Conservation (phyloP, 2,113 vertebrate species). For the Rissa tridactyla region DNA sequence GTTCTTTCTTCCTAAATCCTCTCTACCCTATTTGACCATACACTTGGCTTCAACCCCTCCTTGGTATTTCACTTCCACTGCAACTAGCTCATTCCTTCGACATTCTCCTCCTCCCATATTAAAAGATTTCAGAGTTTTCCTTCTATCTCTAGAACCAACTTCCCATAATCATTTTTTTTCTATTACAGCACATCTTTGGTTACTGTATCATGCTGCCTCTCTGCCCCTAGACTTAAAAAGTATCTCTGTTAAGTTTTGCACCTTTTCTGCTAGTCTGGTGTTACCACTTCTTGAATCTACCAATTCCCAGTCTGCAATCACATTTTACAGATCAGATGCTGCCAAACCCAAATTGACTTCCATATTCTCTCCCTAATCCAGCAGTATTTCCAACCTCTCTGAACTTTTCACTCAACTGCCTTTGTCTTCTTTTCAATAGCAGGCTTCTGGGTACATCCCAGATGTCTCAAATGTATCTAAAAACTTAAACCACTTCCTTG, state of each 20-base stretch:
- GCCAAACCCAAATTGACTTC: not conserved
- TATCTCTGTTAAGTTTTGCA: not conserved
- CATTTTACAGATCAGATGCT: not conserved
- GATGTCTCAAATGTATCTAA: not conserved
- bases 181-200: not conserved
- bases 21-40: not conserved
- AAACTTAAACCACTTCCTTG: not conserved
- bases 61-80: not conserved
- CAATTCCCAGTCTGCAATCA: not conserved
- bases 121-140: not conserved
- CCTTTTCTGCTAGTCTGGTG: not conserved
- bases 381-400: not conserved
- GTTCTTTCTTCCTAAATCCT: not conserved
- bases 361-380: not conserved
- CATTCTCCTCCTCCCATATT: not conserved
- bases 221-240: not conserved
- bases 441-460: not conserved
- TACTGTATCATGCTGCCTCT: not conserved
- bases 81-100: not conserved
- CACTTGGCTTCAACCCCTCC: not conserved
- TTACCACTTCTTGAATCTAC: not conserved
- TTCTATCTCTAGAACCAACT: not conserved
- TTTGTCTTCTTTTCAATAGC: not conserved
- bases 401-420: not conserved
- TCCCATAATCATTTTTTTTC: not conserved